Evolutionary conservation across 2,888 invertebrate species (phyloP).

Genomic region (Octonoba sinensis): DNA sequence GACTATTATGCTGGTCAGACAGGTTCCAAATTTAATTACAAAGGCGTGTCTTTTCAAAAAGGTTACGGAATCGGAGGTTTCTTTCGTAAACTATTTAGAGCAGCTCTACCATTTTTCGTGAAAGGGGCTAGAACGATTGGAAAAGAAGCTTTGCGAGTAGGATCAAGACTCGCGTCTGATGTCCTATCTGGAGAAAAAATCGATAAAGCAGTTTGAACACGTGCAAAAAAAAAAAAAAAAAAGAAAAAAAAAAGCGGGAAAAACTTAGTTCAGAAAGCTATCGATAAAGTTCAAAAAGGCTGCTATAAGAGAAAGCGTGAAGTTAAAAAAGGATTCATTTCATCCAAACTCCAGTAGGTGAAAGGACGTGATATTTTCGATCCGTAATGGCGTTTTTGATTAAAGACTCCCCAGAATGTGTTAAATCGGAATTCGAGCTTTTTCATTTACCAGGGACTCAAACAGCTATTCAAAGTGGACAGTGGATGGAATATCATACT

Average conservation of each 20-base stretch:
- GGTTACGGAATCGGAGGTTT: constrained; percentile 18
- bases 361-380: constrained; percentile 29
- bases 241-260: background rate
- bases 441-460: constrained; percentile 39
- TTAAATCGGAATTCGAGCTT: constrained; percentile 41
- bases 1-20: constrained; percentile 15
- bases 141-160: constrained; percentile 8
- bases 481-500: constrained; percentile 31
- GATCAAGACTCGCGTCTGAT: background rate
- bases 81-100: constrained; percentile 3
- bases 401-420: constrained; percentile 40
- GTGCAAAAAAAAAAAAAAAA: background rate
- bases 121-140: constrained; percentile 10
- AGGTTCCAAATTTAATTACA: constrained; percentile 12
- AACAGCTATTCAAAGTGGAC: constrained; percentile 3
- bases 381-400: constrained; percentile 17
- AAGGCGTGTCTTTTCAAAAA: constrained; percentile 5
- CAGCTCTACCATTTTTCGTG: constrained; percentile 13
- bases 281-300: background rate
- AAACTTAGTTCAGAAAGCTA: background rate
- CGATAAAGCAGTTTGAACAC: background rate
- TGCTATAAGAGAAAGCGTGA: constrained; percentile 37
- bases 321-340: constrained; percentile 21
- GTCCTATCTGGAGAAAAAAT: constrained; percentile 5
- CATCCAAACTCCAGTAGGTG: constrained; percentile 15